Percentiles rank a stretch among this genome's conserved stretches.
These are phyloP conservation scores for Distichodus sexfasciatus DNA, from an alignment of 2,797 vertebrate genomes.

Conservation along the genomic window DNA sequence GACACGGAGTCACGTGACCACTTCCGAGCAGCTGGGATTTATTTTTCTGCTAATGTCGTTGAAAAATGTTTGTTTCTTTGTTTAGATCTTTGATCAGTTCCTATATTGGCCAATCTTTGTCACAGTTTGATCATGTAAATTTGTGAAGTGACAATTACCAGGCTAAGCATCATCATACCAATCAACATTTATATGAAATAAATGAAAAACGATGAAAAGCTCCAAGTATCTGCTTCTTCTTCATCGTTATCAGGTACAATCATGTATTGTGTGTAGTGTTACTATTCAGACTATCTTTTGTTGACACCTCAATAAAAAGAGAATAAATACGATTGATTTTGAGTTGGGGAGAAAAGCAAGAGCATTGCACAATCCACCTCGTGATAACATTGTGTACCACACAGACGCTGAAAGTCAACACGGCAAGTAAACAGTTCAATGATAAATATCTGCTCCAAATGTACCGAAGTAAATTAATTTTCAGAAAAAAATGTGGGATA, in stretches of 20 bases:
- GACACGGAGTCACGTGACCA: conserved; percentile 66
- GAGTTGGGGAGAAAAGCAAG: background rate
- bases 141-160: too few relatives aligned
- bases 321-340: background rate
- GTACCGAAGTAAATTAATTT: too few relatives aligned
- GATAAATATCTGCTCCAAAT: background rate
- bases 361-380: background rate
- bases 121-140: too few relatives aligned
- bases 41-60: background rate
- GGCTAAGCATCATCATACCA: too few relatives aligned
- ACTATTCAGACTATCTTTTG: background rate
- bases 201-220: too few relatives aligned
- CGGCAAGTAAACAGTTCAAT: background rate
- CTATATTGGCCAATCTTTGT: too few relatives aligned
- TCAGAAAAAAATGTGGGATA: too few relatives aligned
- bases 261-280: too few relatives aligned
- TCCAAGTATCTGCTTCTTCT: too few relatives aligned
- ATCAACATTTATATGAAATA: too few relatives aligned
- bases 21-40: conserved; percentile 8
- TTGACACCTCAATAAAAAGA: background rate
- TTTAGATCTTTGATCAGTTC: background rate
- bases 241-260: too few relatives aligned
- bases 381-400: background rate
- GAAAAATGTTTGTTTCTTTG: background rate
- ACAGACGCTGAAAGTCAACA: background rate